Percentiles rank a stretch among this genome's conserved stretches.
Conservation (phyloP, 1,140 invertebrate species). For the Bradysia coprophila region DNA sequence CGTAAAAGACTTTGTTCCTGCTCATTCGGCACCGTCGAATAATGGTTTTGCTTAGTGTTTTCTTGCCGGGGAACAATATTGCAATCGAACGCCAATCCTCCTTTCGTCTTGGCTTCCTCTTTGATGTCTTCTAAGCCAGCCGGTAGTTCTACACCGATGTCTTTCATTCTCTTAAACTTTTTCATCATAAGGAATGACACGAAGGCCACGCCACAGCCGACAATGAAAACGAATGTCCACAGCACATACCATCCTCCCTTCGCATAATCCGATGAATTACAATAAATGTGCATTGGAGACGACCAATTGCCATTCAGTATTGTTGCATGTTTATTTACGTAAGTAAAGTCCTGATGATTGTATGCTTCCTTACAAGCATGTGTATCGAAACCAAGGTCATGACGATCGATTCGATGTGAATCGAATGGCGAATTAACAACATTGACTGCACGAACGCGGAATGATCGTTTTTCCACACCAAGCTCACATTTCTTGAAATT, state of each 20-base stretch:
- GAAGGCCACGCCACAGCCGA: conserved; percentile 11
- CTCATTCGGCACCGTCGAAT: too few species aligned
- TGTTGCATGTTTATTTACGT: too few species aligned
- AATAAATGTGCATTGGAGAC: neutral
- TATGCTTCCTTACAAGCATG: too few species aligned
- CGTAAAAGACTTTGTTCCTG: neutral
- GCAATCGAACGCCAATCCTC: neutral
- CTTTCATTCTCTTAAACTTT: conserved; percentile 24
- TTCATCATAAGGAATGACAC: conserved; percentile 19
- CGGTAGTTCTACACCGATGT: conserved; percentile 24
- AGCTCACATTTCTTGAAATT: neutral
- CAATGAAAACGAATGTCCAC: conserved; percentile 2
- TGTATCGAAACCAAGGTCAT: too few species aligned
- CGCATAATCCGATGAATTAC: too few species aligned
- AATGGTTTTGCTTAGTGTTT: too few species aligned
- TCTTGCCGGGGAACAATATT: neutral
- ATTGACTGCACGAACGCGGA: conserved; percentile 15
- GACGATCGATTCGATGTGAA: neutral
- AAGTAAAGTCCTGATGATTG: too few species aligned
- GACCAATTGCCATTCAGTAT: neutral
- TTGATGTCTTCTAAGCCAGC: conserved; percentile 14
- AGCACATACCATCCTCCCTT: neutral
- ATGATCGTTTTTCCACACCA: conserved; percentile 6
- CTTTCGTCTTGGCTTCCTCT: conserved; percentile 1
- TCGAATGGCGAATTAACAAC: neutral